Base-by-base conservation (phyloP, 1,140 invertebrate species). In the Drosophila sucinea region DNA sequence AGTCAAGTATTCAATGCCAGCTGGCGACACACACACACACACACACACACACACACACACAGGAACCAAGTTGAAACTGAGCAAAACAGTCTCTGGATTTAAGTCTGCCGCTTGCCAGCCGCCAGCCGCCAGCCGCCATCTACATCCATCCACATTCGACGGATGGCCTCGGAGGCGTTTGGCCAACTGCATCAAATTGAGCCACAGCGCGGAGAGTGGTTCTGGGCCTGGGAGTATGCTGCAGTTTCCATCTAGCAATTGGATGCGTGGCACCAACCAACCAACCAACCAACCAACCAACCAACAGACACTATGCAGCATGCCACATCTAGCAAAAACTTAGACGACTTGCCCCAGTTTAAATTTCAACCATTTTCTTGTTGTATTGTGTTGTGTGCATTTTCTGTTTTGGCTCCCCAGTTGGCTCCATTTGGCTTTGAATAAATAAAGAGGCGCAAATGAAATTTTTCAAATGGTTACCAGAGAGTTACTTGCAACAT, bases 401-500 rank as follows among this genome's bases (percentile, higher is more conserved):
- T 51, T 27, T 27, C 44, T 51, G 23, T 17, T n/a, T 32, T 10
- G n/a, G 30, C 30, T 54, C 25, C 58, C 38, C 33, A 41, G 38
- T 5, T 32, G 57, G 44, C 32, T 68, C 67, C 44, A 58, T 70
- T 79, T 25, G 63, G 66, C 70, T 23, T 30, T 87, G 76, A 81
- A 86, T 86, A 87, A 86, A 79, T 86, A 87, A 86, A 72, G 61
- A 79, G 79, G 76, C 73, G 79, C 47, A 87, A 87, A 87, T 86
- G 79, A 79, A 87, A 87, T 87, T 86, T 77, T 51, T 51, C 44
- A 51, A 51, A 27, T 51, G 44, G 44, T 27, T 51, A 10, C 44
- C 44, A 51, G 55, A 77, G 82, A 82, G 70, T 79, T 47, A 32
- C 62, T 67, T 79, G 71, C 33, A 29, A 27, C 41, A 38, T 38